These are phyloP conservation scores for Dryocosmus kuriphilus DNA, from an alignment of 2,888 invertebrate genomes.

Conservation along the genomic window DNA sequence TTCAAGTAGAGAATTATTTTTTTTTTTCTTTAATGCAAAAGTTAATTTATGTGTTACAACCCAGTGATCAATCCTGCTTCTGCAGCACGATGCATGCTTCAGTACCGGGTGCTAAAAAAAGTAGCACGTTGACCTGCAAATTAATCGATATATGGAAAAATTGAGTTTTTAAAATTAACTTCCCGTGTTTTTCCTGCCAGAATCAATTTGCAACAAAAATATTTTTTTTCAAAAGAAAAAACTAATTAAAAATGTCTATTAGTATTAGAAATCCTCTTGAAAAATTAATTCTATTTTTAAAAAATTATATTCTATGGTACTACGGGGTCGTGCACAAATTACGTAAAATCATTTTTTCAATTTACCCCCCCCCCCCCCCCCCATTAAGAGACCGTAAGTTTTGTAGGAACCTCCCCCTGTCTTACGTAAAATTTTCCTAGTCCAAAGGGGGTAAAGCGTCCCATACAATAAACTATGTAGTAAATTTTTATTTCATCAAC, in stretches of 20 bases:
- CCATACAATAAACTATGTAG: no score
- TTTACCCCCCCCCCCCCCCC: no score
- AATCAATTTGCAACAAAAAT: background rate
- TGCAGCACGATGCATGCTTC: conserved; percentile 6
- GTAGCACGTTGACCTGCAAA: conserved; percentile 34
- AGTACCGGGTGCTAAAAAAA: background rate
- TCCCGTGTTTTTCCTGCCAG: background rate
- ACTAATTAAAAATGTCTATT: background rate
- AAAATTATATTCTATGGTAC: background rate
- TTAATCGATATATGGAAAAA: conserved; percentile 32
- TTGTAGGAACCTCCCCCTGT: no score
- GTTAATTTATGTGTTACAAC: background rate
- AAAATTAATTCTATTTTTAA: background rate
- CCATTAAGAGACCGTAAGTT: no score
- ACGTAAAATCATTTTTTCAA: no score
- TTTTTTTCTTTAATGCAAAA: no score
- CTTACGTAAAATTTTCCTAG: no score
- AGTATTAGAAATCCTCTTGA: background rate
- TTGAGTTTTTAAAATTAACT: conserved; percentile 26
- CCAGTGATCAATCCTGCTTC: background rate
- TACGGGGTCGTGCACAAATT: no score
- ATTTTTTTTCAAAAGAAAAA: background rate
- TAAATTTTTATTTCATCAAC: no score
- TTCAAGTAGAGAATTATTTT: no score
- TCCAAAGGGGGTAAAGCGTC: no score